Base-by-base conservation (phyloP, 92 coral and sea anemone species). In the Paragorgia papillata region DNA sequence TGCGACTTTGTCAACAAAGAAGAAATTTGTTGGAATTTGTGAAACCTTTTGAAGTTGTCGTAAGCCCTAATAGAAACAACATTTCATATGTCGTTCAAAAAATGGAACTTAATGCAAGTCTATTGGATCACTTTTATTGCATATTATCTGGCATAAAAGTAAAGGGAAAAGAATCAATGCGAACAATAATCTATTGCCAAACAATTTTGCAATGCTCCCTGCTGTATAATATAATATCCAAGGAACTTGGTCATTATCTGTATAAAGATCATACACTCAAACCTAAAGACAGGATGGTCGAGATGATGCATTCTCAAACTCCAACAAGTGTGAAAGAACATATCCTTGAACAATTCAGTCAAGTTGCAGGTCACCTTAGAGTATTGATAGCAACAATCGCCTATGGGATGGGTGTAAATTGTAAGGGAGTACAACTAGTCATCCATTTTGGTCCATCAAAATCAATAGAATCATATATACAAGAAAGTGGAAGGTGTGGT, bases 291-390 rank as follows among this genome's bases (percentile, higher is more conserved):
- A 43, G 77, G 19, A 14, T 75, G 9, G 29, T 62, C 22, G 81
- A 75, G 33, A 75, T 75, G 81, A 59, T 75, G 76, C 81, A 75
- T 59, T 26, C 77, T 46, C 20, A n/a, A 18, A 69, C 28, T 29
- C 67, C 66, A 39, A 34, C 37, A 18, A 67, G 75, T 57, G 75
- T 74, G 13, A 74, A 74, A 21, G 71, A 56, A 22, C 80, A 74
- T 74, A 26, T 74, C 8, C 20, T 74, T 21, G 27, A 57, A 33
- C 80, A 74, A 28, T 70, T 44, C 31, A 2, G 28, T 26, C 26
- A 59, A 12, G 10, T 4, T 13, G 28, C 14, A 12, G 65, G 65
- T 21, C 32, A 59, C 25, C 25, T 59, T 9, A 19, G 65, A 15
- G 33, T 59, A 5, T 59, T 59, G 25, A 59, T 59, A 19, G 65